Base-by-base conservation (phyloP, 1,140 invertebrate species). In the Aphaenogaster floridana region DNA sequence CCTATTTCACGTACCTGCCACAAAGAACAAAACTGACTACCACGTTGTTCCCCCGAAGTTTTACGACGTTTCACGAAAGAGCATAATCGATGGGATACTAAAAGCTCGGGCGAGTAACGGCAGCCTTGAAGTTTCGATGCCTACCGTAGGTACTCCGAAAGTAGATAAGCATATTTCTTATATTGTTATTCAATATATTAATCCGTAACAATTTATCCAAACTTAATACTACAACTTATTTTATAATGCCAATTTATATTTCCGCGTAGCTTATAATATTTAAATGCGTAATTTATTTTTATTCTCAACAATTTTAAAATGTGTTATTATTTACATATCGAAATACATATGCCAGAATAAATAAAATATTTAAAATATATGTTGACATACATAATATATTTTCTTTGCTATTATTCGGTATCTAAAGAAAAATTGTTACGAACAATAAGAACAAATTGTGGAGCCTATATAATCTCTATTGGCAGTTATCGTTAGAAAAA, bases 1-100 rank as follows among this genome's bases (percentile, higher is more conserved):
- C 78, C 76, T 61, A 78, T 90, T 89, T 77, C 79, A 79, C 76
- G 69, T 78, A 90, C 71, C 89, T 90, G 86, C n/a, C 61, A 71
- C 68, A 71, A 52, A 61, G 39, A 88, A 21, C 89, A 74, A 64
- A 69, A 61, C 74, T 76, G 54, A 74, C 80, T 83, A 74, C 13
- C 61, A 76, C 74, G 78, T 79, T 86, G 87, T 88, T 52, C 59
- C 54, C 36, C 86, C 89, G 80, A 90, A 90, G 68, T 88, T 88
- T 88, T 81, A 90, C 89, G 89, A 90, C 79, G 89, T 74, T 54
- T 61, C 86, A 88, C 89, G 86, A 90, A 76, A 50, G 69, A 39
- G 69, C 76, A 69, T 83, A 86, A 90, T 90, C 89, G 89, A 90
- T 90, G 80, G 54, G 54, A 74, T 61, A 76, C 80, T 84, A 76